Evolutionary conservation across 2,113 vertebrate genomes (phyloP).

Genomic region (Erythrolamprus reginae): DNA sequence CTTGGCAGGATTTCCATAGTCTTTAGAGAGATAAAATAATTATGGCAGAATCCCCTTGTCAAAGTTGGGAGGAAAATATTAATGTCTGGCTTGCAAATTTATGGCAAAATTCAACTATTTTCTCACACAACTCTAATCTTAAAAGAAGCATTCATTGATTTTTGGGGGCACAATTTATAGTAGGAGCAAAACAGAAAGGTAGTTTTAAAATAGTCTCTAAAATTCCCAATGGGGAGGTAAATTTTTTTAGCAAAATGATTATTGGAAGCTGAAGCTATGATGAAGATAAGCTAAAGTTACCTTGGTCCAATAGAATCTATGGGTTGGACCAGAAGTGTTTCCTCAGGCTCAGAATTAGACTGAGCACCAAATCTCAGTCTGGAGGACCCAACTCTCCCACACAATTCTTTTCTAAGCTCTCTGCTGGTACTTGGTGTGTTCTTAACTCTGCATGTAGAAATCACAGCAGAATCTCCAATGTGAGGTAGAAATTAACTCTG

Average conservation of each 20-base stretch:
- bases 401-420: background rate
- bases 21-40: background rate
- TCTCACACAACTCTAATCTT: background rate
- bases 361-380: background rate
- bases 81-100: background rate
- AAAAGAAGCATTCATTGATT: background rate
- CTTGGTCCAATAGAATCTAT: background rate
- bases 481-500: background rate
- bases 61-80: background rate
- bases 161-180: background rate
- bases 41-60: background rate
- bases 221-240: background rate
- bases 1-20: background rate
- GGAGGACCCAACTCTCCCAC: background rate
- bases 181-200: background rate
- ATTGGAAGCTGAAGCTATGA: background rate
- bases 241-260: background rate
- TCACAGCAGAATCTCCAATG: background rate
- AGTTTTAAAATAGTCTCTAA: background rate
- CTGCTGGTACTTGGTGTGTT: background rate
- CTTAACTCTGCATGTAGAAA: background rate
- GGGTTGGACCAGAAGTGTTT: background rate
- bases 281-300: background rate
- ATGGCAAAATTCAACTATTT: background rate
- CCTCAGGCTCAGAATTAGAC: background rate